These are phyloP conservation scores for Megalopta genalis DNA, from an alignment of 1,140 invertebrate genomes.

Conservation along the genomic window DNA sequence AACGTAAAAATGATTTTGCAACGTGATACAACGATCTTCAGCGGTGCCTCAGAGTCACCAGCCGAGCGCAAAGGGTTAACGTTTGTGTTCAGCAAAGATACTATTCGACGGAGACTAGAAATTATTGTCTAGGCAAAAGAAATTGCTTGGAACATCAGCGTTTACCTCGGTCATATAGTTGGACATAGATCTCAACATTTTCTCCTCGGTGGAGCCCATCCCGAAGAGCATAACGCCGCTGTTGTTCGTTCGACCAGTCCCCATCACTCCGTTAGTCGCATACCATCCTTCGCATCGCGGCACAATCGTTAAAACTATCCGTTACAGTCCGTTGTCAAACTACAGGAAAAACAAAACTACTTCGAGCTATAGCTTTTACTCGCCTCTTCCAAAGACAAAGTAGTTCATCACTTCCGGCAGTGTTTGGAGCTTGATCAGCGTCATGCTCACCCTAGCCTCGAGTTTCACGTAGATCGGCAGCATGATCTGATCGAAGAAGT, in stretches of 20 bases:
- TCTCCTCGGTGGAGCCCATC: slow-evolving; percentile 85
- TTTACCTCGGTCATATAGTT: slow-evolving; percentile 84
- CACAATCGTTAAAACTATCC: neutral
- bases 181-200: slow-evolving; percentile 83
- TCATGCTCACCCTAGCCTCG: slow-evolving; percentile 83
- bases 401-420: slow-evolving; percentile 82
- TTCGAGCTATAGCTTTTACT: slow-evolving; percentile 30
- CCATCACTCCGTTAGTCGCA: slow-evolving; percentile 83
- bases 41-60: no score
- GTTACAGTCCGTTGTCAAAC: neutral
- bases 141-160: neutral
- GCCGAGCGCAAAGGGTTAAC: no score
- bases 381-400: slow-evolving; percentile 82
- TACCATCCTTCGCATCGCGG: slow-evolving; percentile 70
- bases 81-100: no score
- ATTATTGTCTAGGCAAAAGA: no score
- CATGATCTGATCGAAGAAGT: slow-evolving; percentile 88
- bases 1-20: no score
- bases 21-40: no score
- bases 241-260: slow-evolving; percentile 77
- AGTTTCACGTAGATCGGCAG: slow-evolving; percentile 85
- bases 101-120: no score
- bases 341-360: neutral
- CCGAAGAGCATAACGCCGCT: slow-evolving; percentile 84
- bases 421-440: slow-evolving; percentile 82